Base-by-base conservation (phyloP, 2,888 invertebrate species). In the Dorcus parallelipipedus region DNA sequence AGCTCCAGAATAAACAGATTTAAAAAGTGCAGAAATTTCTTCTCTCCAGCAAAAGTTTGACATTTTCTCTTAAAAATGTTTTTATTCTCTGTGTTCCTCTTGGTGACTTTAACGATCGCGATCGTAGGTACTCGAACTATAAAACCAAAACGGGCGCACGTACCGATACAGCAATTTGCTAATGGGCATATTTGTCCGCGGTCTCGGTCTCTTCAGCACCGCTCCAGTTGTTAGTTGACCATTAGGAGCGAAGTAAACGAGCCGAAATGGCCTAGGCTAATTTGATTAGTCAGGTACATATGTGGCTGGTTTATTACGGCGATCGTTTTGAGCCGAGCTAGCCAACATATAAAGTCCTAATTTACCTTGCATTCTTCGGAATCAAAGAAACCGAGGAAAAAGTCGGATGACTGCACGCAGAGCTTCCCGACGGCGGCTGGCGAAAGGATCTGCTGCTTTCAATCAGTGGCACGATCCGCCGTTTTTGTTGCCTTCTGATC, bases 371-470 rank as follows among this genome's bases (percentile, higher is more conserved):
- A 68, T 67, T 67, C 62, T 64, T 64, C 59, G 57, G 69, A 66
- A 56, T 67, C 69, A 70, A 68, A 70, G 69, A 64, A 55, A 64
- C 69, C 69, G 69, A 68, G 66, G 64, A 69, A 70, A 69, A 70
- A 68, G 65, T 62, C 62, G 61, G 65, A 69, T 70, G 69, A 67
- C 67, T 70, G 69, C 69, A 70, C 69, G 68, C 64, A 68, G 64
- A 40, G 63, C 62, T 64, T 60, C 63, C 65, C 64, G 67, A 64
- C 64, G 65, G 64, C 67, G 65, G 67, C 62, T 61, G 61, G 64
- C 66, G 66, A 65, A 65, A 67, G 68, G 65, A 67, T 65, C 66
- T 64, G 67, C 64, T 67, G 67, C 66, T 67, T 67, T 68, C 68
- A 68, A 69, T 69, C 69, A 68, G 62, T 65, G 67, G 67, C 66